Percentiles rank a stretch among this genome's conserved stretches.
phyloP scores from a whole-genome alignment of 2,113 vertebrate genomes.

The Pica pica region DNA sequence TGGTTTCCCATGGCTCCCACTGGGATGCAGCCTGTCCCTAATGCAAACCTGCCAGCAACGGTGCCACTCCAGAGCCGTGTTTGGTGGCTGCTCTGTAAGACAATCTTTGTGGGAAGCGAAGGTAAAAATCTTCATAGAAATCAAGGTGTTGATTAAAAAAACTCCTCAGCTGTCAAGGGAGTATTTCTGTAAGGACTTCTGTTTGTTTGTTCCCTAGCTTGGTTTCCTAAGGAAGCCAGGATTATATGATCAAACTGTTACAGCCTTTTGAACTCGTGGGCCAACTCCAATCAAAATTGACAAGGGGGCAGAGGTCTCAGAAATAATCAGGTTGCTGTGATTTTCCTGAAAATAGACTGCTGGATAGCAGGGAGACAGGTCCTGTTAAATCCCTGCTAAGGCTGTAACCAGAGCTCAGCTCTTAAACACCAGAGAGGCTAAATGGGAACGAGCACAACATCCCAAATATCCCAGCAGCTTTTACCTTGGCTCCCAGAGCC shows the following conservation, averaged over 20 bases:
- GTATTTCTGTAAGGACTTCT: constrained; percentile 21
- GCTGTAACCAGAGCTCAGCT: constrained; percentile 41
- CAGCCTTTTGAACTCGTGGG: constrained; percentile 58
- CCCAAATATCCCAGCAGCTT: background rate
- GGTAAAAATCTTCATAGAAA: background rate
- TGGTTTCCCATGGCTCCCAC: background rate
- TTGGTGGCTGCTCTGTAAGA: background rate
- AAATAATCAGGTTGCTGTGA: constrained; percentile 63
- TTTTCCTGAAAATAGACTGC: constrained; percentile 31
- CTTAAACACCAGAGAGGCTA: background rate
- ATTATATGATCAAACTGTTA: constrained; percentile 58
- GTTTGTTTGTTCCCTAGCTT: constrained; percentile 58
- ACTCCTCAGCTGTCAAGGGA: background rate
- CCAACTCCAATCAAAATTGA: constrained; percentile 59
- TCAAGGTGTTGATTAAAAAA: constrained; percentile 40
- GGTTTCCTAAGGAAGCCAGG: constrained; percentile 57
- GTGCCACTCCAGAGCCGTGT: background rate
- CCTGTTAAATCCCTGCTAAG: background rate
- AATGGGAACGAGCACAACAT: background rate
- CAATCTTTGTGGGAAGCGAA: constrained; percentile 42
- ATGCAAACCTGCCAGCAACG: background rate
- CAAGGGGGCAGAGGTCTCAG: constrained; percentile 65
- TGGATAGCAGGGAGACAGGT: constrained; percentile 22
- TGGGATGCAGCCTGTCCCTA: background rate
- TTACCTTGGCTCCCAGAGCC: background rate